Evolutionary conservation across 2,113 vertebrate species (phyloP), one percentile per base, ranked within the genome.

Genomic region (Calidris pugnax): DNA sequence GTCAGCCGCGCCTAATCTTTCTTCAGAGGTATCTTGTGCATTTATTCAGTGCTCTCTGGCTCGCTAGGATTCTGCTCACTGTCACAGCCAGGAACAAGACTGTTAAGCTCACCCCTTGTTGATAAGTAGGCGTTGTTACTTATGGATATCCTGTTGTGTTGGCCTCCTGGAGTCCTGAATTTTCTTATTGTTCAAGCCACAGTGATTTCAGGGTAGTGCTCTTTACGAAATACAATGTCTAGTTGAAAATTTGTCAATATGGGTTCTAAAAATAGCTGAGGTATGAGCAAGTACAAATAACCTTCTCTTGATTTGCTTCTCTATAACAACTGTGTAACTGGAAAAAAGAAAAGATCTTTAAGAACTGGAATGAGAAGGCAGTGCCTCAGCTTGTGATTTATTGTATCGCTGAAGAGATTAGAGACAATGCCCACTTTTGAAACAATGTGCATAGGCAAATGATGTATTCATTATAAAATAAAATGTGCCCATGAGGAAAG

Each of bases 181-280:
- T 98, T 98, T 98, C 97, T 95, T 89, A 97, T 98, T 98, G 97
- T 98, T 98, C 97, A 89, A 97, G 96, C 84, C 92, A 97, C 71
- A 96, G 97, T 66, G 97, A 97, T 98, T 97, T 96, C 93, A 97
- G 96, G 97, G 96, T 95, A 96, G 95, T 14, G 43, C 95, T 98
- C 93, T 95, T 97, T 97, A 83, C 30, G 35, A 96, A 98, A 96
- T 94, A 98, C 96, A 97, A 97, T 97, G 93, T 97, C 94, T 97
- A 82, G 94, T 96, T 94, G 95, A 98, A 97, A 97, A 96, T 93
- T 91, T 96, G 95, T 98, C 97, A 97, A 85, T 97, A 94, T 41
- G 53, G 24, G 32, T 83, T 95, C 95, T 96, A 95, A 98, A 98
- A 98, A 98, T 98, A 98, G 95, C 92, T 56, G 92, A 96, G 79